Evolutionary conservation across 2,888 invertebrate species (phyloP).

Genomic region (Oscheius sp.): DNA sequence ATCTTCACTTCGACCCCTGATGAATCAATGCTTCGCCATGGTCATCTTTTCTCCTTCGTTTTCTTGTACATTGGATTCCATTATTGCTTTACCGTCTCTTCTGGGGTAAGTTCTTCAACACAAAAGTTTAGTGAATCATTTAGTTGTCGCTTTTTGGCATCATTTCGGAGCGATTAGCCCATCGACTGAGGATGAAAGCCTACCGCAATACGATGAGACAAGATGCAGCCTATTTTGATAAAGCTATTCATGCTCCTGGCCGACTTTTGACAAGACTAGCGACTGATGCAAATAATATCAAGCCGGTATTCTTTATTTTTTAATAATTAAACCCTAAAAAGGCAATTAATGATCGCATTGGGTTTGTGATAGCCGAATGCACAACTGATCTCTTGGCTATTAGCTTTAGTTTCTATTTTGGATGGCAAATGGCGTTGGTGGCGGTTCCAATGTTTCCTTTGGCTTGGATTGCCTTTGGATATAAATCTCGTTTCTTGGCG

Average conservation of each 20-base stretch:
- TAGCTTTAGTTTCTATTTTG: constrained; percentile 71
- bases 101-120: not conserved
- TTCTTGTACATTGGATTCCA: not conserved
- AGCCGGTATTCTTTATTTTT: too few relatives aligned
- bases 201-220: constrained; percentile 72
- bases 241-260: constrained; percentile 70
- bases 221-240: constrained; percentile 73
- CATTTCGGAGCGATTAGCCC: constrained; percentile 70
- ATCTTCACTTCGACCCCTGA: not conserved
- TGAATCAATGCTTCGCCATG: not conserved
- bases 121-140: constrained; percentile 11
- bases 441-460: constrained; percentile 71
- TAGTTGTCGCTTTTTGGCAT: constrained; percentile 69
- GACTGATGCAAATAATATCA: constrained; percentile 72
- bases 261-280: constrained; percentile 71
- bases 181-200: constrained; percentile 69
- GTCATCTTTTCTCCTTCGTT: not conserved
- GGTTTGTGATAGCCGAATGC: constrained; percentile 70
- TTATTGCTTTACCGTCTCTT: not conserved
- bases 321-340: not conserved
- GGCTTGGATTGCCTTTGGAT: not conserved
- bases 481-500: not conserved
- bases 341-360: constrained; percentile 72
- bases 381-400: constrained; percentile 71
- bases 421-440: constrained; percentile 71